phyloP scores from a whole-genome alignment of 1,140 invertebrate genomes.

The Hermetia illucens region DNA sequence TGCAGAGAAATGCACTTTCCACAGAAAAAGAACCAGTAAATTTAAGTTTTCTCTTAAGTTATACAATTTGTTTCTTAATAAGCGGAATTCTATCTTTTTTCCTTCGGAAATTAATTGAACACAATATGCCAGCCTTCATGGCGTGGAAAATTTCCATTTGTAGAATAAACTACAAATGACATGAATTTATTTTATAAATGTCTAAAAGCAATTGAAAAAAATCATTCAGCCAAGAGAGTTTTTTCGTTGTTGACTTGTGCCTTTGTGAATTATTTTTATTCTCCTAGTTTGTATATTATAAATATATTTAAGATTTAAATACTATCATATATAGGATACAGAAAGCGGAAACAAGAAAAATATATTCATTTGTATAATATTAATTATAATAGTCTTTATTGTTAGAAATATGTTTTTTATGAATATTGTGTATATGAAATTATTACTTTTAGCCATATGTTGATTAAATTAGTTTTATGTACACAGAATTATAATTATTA shows the following conservation, averaged over 20 bases:
- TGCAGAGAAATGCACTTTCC: too few relatives aligned
- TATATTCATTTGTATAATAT: neutral
- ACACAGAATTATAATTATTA: too few relatives aligned
- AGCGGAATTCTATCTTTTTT: too few relatives aligned
- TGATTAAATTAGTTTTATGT: too few relatives aligned
- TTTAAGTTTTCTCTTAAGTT: too few relatives aligned
- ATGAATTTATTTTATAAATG: slow-evolving; percentile 12
- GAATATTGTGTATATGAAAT: neutral
- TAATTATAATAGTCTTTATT: too few relatives aligned
- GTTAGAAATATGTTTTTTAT: too few relatives aligned
- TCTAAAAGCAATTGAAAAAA: slow-evolving; percentile 10
- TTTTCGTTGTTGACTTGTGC: slow-evolving; percentile 31
- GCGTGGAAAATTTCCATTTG: slow-evolving; percentile 7
- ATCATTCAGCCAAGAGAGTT: slow-evolving; percentile 6
- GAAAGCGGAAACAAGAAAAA: neutral
- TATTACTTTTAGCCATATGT: neutral
- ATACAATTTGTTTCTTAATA: too few relatives aligned
- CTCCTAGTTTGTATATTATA: neutral
- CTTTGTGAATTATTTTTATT: slow-evolving; percentile 15
- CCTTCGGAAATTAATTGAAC: slow-evolving; percentile 7
- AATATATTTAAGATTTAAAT: neutral
- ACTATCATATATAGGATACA: neutral
- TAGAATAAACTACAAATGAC: slow-evolving; percentile 9
- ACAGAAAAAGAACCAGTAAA: too few relatives aligned
- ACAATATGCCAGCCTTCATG: slow-evolving; percentile 16